Percentiles rank a stretch among this genome's conserved stretches.
Conservation (phyloP, 2,113 vertebrate genomes). For the Eurypyga helias region DNA sequence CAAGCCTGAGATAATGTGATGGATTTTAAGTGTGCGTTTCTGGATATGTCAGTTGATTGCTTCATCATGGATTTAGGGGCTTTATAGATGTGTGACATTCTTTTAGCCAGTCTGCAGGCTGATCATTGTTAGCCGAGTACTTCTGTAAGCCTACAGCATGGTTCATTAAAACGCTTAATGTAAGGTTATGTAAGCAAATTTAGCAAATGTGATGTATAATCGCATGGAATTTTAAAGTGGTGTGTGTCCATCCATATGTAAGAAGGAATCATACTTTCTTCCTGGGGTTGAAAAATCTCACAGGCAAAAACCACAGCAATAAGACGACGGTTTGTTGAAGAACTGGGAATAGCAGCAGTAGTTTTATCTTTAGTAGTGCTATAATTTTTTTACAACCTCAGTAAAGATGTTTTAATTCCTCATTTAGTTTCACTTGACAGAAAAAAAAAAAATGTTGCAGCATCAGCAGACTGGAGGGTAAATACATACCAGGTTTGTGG, state of each 20-base stretch:
- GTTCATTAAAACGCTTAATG: not conserved
- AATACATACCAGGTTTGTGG: not conserved
- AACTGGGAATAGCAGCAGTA: not conserved
- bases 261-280: not conserved
- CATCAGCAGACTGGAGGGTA: not conserved
- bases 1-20: not conserved
- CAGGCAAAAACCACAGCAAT: not conserved
- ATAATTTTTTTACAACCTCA: not conserved
- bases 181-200: conserved; percentile 8
- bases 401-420: not conserved
- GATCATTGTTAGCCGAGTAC: not conserved
- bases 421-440: not conserved
- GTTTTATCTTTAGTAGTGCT: not conserved
- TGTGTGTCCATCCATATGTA: not conserved
- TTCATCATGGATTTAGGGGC: not conserved
- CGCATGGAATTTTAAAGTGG: not conserved
- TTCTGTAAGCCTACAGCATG: not conserved
- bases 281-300: not conserved
- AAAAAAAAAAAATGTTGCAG: not conserved
- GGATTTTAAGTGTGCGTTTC: not conserved
- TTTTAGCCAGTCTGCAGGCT: not conserved
- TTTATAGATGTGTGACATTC: not conserved
- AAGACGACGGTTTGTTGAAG: not conserved
- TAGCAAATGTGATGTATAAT: not conserved
- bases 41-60: not conserved